phyloP scores from a whole-genome alignment of 2,888 invertebrate genomes.

The Chaetoderma sp. region DNA sequence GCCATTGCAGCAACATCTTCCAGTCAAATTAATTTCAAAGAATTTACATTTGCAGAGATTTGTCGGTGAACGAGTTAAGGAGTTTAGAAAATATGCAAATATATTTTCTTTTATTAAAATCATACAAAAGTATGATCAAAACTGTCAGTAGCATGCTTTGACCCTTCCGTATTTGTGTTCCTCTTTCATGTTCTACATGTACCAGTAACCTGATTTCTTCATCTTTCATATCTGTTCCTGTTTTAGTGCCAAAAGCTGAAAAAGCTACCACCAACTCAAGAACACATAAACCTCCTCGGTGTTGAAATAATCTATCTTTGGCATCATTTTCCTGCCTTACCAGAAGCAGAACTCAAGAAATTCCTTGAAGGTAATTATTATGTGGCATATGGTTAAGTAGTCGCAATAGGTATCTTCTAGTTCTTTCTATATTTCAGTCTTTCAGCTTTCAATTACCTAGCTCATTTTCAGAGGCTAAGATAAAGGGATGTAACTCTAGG shows the following conservation, averaged over 20 bases:
- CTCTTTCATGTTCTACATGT: background rate
- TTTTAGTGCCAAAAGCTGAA: slow-evolving; percentile 57
- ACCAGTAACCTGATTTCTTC: background rate
- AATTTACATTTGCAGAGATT: too few relatives aligned
- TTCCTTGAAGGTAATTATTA: slow-evolving; percentile 54
- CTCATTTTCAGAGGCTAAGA: too few relatives aligned
- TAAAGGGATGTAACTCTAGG: too few relatives aligned
- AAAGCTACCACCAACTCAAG: slow-evolving; percentile 60
- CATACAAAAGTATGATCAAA: too few relatives aligned
- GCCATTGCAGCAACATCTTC: too few relatives aligned
- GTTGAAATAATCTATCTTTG: slow-evolving; percentile 79
- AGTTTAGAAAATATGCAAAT: too few relatives aligned
- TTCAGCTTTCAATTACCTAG: too few relatives aligned
- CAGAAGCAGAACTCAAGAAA: slow-evolving; percentile 47
- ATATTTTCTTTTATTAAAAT: too few relatives aligned
- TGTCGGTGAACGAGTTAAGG: too few relatives aligned
- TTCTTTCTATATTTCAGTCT: too few relatives aligned
- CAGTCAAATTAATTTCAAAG: too few relatives aligned
- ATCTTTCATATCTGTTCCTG: background rate
- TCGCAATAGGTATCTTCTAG: background rate
- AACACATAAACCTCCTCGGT: slow-evolving; percentile 74
- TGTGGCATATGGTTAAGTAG: background rate
- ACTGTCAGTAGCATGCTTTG: too few relatives aligned
- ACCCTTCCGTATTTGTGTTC: background rate
- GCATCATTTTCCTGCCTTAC: slow-evolving; percentile 75